Percentiles rank a stretch among this genome's conserved stretches.
Conservation (phyloP, 2,113 vertebrate genomes). For the Aptenodytes forsteri region DNA sequence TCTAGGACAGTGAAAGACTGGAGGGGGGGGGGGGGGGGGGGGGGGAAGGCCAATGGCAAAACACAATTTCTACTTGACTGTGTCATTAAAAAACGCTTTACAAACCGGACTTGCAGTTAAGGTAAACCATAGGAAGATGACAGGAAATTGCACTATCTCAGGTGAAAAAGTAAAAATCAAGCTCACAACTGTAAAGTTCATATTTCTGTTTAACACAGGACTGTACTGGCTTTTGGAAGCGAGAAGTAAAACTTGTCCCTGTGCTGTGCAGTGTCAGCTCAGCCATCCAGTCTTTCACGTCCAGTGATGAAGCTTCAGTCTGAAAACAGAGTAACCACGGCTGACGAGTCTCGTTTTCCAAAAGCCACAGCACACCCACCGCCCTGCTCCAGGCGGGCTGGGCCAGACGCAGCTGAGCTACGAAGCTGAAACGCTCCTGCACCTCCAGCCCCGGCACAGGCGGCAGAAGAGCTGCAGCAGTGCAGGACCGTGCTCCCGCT, state of each 20-base stretch:
- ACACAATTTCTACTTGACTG: neutral
- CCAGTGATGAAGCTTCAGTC: neutral
- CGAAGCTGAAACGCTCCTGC: neutral
- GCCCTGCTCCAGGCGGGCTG: neutral
- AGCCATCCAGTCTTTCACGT: neutral
- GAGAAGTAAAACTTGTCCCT: neutral
- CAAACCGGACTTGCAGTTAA: neutral
- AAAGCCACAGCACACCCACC: neutral
- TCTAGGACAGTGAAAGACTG: neutral
- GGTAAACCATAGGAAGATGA: neutral
- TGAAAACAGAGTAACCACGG: neutral
- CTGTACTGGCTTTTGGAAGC: neutral
- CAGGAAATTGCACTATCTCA: neutral
- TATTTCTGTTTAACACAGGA: neutral
- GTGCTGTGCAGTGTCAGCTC: neutral
- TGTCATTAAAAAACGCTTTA: neutral
- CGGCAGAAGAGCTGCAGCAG: neutral
- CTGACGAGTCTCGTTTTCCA: no score
- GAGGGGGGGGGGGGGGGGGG: no score
- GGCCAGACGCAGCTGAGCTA: neutral
- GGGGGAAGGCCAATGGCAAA: neutral
- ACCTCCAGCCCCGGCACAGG: neutral
- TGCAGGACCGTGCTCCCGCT: neutral
- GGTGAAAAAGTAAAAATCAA: neutral
- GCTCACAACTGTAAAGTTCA: neutral